phyloP scores from a whole-genome alignment of 2,797 vertebrate species.

The Saxicola maurus region DNA sequence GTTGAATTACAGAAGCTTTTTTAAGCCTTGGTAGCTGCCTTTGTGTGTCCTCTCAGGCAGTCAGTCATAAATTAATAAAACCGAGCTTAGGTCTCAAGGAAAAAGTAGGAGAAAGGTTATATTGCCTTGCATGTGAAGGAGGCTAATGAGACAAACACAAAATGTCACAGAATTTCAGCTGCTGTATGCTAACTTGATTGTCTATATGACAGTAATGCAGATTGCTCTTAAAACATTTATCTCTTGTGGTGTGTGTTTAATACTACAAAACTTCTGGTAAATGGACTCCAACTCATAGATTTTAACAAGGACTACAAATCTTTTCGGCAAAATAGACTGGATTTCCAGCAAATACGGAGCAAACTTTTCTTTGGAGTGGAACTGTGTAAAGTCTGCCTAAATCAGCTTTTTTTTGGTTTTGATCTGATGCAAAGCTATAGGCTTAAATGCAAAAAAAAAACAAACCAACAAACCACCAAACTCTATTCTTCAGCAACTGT shows the following conservation, averaged over 20 bases:
- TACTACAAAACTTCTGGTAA: not conserved
- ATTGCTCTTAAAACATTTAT: not conserved
- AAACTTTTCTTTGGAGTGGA: not conserved
- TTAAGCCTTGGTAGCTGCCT: not conserved
- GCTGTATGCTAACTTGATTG: not conserved
- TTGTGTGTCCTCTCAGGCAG: not conserved
- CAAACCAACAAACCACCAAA: not conserved
- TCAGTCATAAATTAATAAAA: not conserved
- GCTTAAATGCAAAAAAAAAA: not conserved
- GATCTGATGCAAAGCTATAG: not conserved
- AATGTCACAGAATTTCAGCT: not conserved
- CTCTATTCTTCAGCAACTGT: not conserved
- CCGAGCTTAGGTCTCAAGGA: not conserved
- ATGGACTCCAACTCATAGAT: not conserved
- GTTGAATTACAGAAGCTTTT: not conserved
- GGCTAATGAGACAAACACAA: not conserved
- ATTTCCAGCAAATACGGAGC: not conserved
- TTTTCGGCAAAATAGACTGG: not conserved
- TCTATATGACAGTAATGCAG: not conserved
- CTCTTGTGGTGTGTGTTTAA: not conserved
- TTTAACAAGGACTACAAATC: not conserved
- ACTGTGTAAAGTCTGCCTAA: not conserved
- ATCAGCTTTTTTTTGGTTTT: not conserved
- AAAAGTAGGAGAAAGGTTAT: not conserved
- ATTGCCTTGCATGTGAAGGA: not conserved